A percentile compares a stretch with the other conserved stretches of the same genome.
phyloP scores from a whole-genome alignment of 2,797 vertebrate genomes.

The Ara ararauna region DNA sequence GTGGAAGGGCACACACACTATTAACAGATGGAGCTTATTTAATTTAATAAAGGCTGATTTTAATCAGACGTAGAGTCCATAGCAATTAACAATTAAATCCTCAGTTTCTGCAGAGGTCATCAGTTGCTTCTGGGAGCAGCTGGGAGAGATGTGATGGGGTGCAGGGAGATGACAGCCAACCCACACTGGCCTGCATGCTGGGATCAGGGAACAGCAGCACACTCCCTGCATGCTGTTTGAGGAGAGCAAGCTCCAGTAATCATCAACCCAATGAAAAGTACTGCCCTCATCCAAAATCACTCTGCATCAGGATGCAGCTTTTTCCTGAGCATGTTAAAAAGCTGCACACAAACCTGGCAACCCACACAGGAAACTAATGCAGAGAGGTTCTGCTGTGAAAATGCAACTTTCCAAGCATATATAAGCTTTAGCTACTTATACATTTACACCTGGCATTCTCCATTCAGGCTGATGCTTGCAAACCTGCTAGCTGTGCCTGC shows the following conservation, averaged over 20 bases:
- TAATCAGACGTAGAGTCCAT: conserved; percentile 30
- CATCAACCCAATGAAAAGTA: neutral
- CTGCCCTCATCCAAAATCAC: neutral
- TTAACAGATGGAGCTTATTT: conserved; percentile 49
- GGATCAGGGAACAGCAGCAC: neutral
- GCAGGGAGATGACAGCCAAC: neutral
- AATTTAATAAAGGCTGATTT: conserved; percentile 52
- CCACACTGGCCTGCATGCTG: neutral
- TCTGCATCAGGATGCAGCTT: neutral
- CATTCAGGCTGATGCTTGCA: neutral
- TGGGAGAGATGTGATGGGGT: neutral
- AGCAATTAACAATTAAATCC: conserved; percentile 40
- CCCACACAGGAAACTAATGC: rapidly evolving
- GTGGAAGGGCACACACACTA: neutral
- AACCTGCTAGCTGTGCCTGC: neutral
- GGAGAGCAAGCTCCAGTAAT: neutral
- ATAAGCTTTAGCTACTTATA: neutral
- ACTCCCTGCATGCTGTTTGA: neutral
- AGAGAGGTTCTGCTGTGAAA: neutral
- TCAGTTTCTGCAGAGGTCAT: neutral
- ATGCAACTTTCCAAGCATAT: neutral
- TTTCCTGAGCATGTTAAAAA: neutral
- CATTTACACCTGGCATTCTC: neutral
- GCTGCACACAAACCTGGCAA: neutral
- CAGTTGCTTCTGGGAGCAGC: neutral